Conservation (phyloP, 2,113 vertebrate genomes). For the Xerus inauris region DNA sequence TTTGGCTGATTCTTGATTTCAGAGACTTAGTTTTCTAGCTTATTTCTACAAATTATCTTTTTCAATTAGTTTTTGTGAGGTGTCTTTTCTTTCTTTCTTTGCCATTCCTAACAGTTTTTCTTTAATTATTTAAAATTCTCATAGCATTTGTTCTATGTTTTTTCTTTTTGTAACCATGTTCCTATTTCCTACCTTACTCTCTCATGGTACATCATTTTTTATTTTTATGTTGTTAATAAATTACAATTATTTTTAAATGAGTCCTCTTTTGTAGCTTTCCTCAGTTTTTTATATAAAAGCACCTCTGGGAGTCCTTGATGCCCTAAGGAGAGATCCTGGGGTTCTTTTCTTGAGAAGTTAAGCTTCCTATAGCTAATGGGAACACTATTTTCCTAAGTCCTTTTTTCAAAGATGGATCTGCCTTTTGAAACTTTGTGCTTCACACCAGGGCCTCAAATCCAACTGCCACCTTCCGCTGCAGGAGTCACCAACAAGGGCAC, state of each 20-base stretch:
- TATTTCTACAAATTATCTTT: background rate
- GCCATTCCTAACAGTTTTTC: background rate
- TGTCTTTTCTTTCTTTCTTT: background rate
- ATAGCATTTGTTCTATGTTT: background rate
- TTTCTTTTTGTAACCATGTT: background rate
- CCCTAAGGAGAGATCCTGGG: background rate
- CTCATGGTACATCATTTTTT: background rate
- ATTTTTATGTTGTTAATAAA: background rate
- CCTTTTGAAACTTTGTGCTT: background rate
- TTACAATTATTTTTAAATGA: background rate
- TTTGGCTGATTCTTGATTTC: background rate
- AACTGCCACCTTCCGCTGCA: accelerated
- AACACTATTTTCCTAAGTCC: background rate
- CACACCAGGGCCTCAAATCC: background rate
- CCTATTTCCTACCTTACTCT: background rate
- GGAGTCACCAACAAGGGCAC: accelerated
- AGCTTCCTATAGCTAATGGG: background rate
- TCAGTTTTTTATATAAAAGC: background rate
- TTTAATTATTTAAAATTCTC: background rate
- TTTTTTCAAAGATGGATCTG: background rate
- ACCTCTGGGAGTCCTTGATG: background rate
- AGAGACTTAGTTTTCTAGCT: background rate
- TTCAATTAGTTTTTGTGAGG: background rate
- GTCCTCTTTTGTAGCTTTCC: background rate
- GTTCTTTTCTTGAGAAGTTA: background rate